Base-by-base conservation (phyloP, 2,113 vertebrate species). In the Brienomyrus brachyistius region DNA sequence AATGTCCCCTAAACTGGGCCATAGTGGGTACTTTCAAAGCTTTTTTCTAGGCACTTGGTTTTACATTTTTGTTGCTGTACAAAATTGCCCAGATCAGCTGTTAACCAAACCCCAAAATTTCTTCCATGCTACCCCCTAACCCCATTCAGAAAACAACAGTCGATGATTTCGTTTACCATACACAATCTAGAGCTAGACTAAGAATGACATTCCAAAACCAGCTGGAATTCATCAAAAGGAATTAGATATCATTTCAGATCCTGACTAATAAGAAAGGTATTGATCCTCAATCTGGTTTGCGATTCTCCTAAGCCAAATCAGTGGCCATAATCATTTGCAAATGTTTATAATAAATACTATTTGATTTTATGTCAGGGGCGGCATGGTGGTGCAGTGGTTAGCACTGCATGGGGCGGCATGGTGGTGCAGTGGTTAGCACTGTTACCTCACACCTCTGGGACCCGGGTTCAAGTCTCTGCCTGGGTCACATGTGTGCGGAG, bases 1-100 rank as follows among this genome's bases (percentile, higher is more conserved):
- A 87, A 87, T 87, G 85, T 52, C 51, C 56, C 85, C 27, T 87
- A 56, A 87, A 54, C 85, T 87, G 85, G 51, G 85, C 85, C 85
- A 87, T 31, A 17, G 51, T 87, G 4, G 50, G 2, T n/a, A 10
- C 51, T 87, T 40, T 54, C 51, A 31, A 27, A 17, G 51, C n/a
- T 35, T 56, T 52, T 87, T 87, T 21, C 15, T 31, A 54, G 31
- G 27, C 48, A 52, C 9, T 23, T 35, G 54, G 51, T 35, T 17
- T 54, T 51, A 15, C 19, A 54, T 54, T 54, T 50, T 54, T 54
- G 51, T 54, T 87, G 51, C 51, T 56, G 85, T 54, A 40, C 40
- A 40, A 40, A 40, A 40, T 40, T 54, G 51, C 7, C 27, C 51
- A 54, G 15, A 40, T 87, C 85, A 31, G 85, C 54, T 54, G 27